Evolutionary conservation across 2,888 invertebrate species (phyloP).

Genomic region (Acronicta leporina): DNA sequence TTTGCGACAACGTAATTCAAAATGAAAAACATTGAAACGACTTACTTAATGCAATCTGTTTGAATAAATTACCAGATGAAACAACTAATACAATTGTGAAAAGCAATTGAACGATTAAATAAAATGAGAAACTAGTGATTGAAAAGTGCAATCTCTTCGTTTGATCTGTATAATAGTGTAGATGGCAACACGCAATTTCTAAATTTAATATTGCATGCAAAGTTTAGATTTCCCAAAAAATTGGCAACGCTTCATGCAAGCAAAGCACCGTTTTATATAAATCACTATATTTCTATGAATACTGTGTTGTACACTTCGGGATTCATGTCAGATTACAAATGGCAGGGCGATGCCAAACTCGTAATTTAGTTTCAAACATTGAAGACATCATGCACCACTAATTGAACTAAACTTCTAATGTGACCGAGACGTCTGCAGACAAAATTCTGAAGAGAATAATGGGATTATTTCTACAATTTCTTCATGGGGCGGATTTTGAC

Average conservation of each 20-base stretch:
- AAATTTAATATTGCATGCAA: slow-evolving; percentile 14
- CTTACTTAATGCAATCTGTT: too few relatives aligned
- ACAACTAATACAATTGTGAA: background rate
- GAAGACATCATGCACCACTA: slow-evolving; percentile 40
- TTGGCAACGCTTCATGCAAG: too few relatives aligned
- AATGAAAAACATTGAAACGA: background rate
- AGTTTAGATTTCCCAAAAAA: slow-evolving; percentile 6
- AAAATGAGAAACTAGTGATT: background rate
- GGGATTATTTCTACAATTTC: too few relatives aligned
- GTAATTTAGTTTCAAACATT: slow-evolving; percentile 51
- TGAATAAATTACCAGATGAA: background rate
- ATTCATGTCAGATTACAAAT: slow-evolving; percentile 63
- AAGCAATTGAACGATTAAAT: background rate
- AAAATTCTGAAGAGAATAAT: slow-evolving; percentile 10
- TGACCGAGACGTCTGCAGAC: slow-evolving; percentile 3
- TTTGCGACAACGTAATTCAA: background rate
- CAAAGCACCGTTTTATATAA: too few relatives aligned
- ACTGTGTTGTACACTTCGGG: slow-evolving; percentile 48
- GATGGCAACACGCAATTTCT: slow-evolving; percentile 17
- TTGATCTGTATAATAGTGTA: slow-evolving; percentile 9
- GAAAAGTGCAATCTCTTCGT: slow-evolving; percentile 23
- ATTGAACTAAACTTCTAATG: slow-evolving; percentile 26
- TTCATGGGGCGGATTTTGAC: too few relatives aligned
- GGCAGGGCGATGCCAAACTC: slow-evolving; percentile 66
- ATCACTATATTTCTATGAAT: slow-evolving; percentile 16